phyloP scores from a whole-genome alignment of 2,888 invertebrate species.

The Nemotelus pantherinus region DNA sequence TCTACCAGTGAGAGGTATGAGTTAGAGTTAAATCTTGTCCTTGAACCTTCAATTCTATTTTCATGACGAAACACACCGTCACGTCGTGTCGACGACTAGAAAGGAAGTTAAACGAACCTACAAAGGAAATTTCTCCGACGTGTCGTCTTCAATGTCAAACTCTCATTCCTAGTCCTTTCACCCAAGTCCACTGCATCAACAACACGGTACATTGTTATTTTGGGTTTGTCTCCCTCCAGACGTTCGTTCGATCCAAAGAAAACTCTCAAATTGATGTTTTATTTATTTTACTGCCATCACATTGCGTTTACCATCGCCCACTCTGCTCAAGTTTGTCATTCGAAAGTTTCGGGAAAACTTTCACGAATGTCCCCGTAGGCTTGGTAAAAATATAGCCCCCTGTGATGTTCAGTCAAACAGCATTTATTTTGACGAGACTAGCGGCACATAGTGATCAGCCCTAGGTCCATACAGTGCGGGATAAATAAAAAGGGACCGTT shows the following conservation, averaged over 20 bases:
- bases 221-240: neutral
- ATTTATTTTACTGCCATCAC: no score
- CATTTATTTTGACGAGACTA: slow-evolving; percentile 22
- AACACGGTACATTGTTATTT: no score
- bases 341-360: neutral
- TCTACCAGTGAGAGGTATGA: neutral
- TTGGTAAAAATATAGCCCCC: neutral
- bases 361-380: neutral
- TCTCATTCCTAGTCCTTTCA: neutral
- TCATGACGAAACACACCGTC: no score
- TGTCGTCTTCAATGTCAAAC: neutral
- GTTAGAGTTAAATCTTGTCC: neutral
- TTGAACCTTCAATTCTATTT: no score
- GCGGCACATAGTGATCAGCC: neutral
- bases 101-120: slow-evolving; percentile 48
- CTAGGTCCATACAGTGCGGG: neutral
- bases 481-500: neutral
- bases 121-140: slow-evolving; percentile 33
- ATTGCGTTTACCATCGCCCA: no score
- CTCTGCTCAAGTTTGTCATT: no score
- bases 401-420: neutral
- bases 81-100: no score
- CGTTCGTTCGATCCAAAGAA: neutral
- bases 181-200: neutral
- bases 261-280: no score